Percentiles rank a stretch among this genome's conserved stretches.
Evolutionary conservation across 2,888 invertebrate genomes (phyloP).

Genomic region (Rhagonycha lutea): DNA sequence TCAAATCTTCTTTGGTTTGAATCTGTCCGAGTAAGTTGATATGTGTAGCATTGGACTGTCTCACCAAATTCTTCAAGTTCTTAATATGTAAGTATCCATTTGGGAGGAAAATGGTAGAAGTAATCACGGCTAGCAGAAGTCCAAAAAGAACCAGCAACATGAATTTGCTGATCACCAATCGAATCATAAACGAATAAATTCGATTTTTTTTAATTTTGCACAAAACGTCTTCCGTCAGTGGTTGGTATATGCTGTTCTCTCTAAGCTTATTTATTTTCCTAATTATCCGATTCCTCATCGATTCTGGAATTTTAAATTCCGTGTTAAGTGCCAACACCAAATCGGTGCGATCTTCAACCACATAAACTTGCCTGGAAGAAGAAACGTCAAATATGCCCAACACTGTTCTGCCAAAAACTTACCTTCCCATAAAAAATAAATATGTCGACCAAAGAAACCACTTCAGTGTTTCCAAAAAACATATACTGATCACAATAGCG

Average conservation of each 20-base stretch:
- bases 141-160: slow-evolving; percentile 1
- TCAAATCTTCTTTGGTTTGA: not conserved
- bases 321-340: not conserved
- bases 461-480: slow-evolving; percentile 5
- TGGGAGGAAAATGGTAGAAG: not conserved
- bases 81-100: not conserved
- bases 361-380: not conserved
- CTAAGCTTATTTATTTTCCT: slow-evolving; percentile 6
- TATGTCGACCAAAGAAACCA: not conserved
- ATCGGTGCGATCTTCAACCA: slow-evolving; percentile 10
- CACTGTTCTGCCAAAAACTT: not conserved
- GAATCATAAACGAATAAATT: not conserved
- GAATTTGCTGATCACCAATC: not conserved
- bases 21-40: not conserved
- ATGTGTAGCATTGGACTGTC: not conserved
- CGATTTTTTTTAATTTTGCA: not conserved
- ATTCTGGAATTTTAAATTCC: not conserved
- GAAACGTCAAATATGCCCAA: not conserved
- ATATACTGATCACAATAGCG: not conserved
- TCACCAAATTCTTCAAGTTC: not conserved
- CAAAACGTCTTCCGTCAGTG: not conserved
- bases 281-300: not conserved
- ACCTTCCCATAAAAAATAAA: not conserved
- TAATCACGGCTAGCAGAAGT: not conserved
- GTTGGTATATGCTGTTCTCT: not conserved